Evolutionary conservation across 2,888 invertebrate species (phyloP), one percentile per base, ranked within the genome.

Genomic region (Lordiphosa andalusiaca): DNA sequence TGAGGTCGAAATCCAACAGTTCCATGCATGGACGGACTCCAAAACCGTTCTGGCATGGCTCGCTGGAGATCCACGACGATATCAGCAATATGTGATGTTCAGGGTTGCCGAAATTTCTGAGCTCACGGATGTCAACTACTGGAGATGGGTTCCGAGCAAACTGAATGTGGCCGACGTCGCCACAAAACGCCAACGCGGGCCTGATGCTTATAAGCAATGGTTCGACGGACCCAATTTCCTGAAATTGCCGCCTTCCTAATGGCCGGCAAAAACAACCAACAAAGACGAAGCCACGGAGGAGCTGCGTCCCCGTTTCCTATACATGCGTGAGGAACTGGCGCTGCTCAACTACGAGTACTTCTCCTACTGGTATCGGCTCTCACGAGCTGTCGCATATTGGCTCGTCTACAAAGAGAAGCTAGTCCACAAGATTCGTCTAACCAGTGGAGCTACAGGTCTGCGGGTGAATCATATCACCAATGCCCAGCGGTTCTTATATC

Each of bases 81-180:
- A 59, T 21, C 70, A 69, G 40, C 69, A 71, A 12, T 82, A 69
- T 41, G 73, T 78, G 30, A 69, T 73, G 2, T 65, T 69, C 53
- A 51, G 60, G 6, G 40, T 71, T 0, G 53, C 37, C 9, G 58
- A 63, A 47, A 51, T 66, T 6, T 13, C 54, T 10, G 63, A 66
- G n/a, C 36, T 23, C 2, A 49, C 39, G 0, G 16, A 30, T 0
- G 19, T 33, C 0, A 46, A 16, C 4, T 38, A 62, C 9, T 59
- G 56, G 56, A 33, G 64, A 12, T 69, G 69, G 62, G 4, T 61
- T 3, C 56, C 61, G 16, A 54, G 25, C 16, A 39, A 47, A 6
- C 33, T 49, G 0, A 59, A 58, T 33, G 60, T 58, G 36, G 61
- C 66, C 4, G 63, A 64, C 25, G 49, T 55, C 9, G 58, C 30